A percentile compares a stretch with the other conserved stretches of the same genome.
Conservation (phyloP, 2,113 vertebrate species). For the Melozone crissalis region DNA sequence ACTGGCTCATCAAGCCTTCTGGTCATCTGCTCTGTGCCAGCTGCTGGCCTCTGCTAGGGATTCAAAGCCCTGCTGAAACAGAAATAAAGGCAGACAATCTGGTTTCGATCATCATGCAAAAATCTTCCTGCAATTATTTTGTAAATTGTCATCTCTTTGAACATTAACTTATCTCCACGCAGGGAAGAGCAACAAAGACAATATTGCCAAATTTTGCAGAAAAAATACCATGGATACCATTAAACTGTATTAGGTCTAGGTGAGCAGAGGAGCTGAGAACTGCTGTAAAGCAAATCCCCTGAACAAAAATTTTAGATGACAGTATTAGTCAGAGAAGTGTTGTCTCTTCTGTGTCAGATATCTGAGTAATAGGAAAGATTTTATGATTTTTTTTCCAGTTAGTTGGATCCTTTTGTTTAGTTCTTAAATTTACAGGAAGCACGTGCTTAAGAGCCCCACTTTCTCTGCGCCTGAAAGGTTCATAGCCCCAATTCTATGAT, state of each 20-base stretch:
- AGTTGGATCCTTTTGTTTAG: background rate
- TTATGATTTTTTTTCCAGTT: background rate
- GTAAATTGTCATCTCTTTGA: background rate
- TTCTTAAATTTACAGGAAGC: background rate
- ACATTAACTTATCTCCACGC: background rate
- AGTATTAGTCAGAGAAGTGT: background rate
- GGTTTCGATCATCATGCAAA: background rate
- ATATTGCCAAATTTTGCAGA: background rate
- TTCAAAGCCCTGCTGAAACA: background rate
- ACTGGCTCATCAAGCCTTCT: background rate
- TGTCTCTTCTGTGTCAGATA: background rate
- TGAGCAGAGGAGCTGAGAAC: background rate
- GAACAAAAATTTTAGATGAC: background rate
- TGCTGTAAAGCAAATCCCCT: background rate
- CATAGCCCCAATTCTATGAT: background rate
- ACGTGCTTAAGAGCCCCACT: rapidly evolving
- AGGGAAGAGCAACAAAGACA: background rate
- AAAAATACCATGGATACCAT: background rate
- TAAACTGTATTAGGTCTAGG: background rate
- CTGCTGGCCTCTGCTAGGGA: background rate
- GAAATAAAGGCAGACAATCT: background rate
- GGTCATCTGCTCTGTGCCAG: background rate
- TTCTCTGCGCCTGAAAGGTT: background rate
- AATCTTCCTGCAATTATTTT: background rate
- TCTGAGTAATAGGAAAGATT: background rate